A percentile compares a stretch with the other conserved stretches of the same genome.
Evolutionary conservation across 2,797 vertebrate species (phyloP).

Genomic region (Hydrolagus colliei): DNA sequence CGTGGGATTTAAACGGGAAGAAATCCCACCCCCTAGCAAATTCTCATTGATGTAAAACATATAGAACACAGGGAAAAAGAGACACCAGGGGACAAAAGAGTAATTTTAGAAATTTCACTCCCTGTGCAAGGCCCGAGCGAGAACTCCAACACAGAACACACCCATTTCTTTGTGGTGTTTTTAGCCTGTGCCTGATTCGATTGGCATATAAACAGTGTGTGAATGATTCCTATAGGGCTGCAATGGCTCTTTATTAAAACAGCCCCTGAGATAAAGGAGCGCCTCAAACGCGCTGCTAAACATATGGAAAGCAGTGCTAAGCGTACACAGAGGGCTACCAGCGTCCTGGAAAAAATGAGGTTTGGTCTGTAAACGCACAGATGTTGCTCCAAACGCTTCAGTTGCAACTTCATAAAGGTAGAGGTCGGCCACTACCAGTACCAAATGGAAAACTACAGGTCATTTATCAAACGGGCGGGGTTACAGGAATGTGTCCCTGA

Average conservation of each 20-base stretch:
- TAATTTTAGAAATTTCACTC: background rate
- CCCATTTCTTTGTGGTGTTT: slow-evolving; percentile 9
- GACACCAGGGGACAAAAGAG: slow-evolving; percentile 18
- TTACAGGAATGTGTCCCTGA: background rate
- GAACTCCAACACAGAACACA: slow-evolving; percentile 4
- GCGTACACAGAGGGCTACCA: background rate
- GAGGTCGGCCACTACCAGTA: background rate
- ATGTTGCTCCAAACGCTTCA: background rate
- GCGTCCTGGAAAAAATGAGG: background rate
- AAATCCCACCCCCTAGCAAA: slow-evolving; percentile 24
- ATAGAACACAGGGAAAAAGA: slow-evolving; percentile 6
- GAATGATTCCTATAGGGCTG: background rate
- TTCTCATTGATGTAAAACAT: slow-evolving; percentile 21
- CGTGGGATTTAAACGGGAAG: slow-evolving; percentile 4
- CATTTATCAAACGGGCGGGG: background rate
- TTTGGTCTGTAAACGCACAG: background rate
- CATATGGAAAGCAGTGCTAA: background rate
- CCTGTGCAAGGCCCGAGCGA: background rate
- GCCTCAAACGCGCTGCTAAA: background rate
- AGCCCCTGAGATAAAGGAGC: background rate
- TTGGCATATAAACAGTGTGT: background rate
- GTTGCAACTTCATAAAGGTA: background rate
- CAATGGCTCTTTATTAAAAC: background rate
- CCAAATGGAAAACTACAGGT: background rate
- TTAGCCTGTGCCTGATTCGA: background rate